Conservation (phyloP, 2,113 vertebrate genomes). For the Choloepus hoffmanni region DNA sequence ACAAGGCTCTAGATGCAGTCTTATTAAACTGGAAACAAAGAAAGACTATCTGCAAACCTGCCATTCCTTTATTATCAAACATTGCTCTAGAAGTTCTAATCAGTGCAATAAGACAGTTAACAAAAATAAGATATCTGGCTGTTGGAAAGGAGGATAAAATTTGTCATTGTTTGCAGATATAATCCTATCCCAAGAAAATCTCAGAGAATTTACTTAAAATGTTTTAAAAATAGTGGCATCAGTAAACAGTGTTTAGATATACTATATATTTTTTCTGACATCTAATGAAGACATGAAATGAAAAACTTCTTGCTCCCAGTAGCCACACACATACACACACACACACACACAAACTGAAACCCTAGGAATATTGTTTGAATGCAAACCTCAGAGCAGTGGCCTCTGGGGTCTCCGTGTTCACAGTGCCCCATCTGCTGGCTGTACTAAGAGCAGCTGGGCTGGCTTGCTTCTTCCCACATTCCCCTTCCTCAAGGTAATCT, state of each 20-base stretch:
- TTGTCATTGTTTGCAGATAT: background rate
- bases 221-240: background rate
- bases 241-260: background rate
- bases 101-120: background rate
- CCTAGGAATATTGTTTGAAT: background rate
- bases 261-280: background rate
- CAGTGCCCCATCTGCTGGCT: background rate
- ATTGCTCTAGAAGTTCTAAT: background rate
- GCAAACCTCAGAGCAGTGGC: background rate
- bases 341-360: background rate
- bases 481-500: background rate
- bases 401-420: background rate
- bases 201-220: background rate
- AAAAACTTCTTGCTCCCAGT: background rate
- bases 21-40: background rate
- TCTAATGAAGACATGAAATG: background rate
- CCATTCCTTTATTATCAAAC: background rate
- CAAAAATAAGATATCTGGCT: background rate
- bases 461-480: background rate
- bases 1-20: background rate
- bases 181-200: background rate
- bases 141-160: background rate
- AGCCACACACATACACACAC: background rate
- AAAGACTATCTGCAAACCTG: background rate
- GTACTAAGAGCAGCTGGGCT: background rate